Evolutionary conservation across 92 coral and sea anemone genomes (phyloP).

Genomic region (Anthopleura xanthogrammica): DNA sequence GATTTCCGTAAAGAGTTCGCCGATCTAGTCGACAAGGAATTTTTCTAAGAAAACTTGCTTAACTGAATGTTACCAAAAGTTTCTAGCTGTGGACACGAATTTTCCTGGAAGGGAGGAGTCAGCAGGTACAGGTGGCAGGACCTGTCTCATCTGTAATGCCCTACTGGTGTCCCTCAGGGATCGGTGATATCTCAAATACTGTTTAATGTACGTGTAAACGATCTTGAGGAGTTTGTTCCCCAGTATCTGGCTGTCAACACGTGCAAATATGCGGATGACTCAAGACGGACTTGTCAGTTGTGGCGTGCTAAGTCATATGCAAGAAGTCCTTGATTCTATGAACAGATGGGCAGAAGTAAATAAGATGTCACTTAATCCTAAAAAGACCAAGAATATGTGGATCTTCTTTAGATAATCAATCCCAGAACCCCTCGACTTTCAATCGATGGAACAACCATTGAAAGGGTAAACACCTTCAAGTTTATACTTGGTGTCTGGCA

Average conservation of each 20-base stretch:
- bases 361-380: no score
- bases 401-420: no score
- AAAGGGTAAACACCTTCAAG: constrained; percentile 28
- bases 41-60: not conserved
- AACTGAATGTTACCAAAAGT: not conserved
- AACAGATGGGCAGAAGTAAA: no score
- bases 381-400: no score
- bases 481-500: constrained; percentile 36
- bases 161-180: not conserved
- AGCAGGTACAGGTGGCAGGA: not conserved
- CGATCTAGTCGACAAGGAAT: not conserved
- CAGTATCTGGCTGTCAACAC: no score
- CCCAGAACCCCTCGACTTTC: no score
- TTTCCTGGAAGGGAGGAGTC: not conserved
- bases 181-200: not conserved
- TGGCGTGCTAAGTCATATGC: no score
- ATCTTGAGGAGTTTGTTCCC: no score
- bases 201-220: not conserved
- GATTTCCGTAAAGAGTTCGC: not conserved
- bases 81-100: not conserved
- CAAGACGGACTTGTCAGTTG: no score
- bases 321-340: no score
- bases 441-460: no score
- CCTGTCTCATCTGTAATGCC: not conserved
- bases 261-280: no score